phyloP scores from a whole-genome alignment of 2,888 invertebrate species.

The Thysanoteuthis rhombus region DNA sequence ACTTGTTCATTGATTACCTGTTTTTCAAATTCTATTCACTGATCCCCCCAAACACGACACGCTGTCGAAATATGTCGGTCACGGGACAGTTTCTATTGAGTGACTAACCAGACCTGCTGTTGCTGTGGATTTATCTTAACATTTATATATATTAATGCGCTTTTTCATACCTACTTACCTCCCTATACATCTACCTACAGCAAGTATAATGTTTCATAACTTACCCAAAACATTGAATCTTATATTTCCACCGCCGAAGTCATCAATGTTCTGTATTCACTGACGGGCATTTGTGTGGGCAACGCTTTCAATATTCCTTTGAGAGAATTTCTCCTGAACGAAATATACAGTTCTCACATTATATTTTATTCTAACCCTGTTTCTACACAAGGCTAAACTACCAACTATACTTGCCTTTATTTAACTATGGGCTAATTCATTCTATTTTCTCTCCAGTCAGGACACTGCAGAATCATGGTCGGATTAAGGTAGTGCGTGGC shows the following conservation, averaged over 20 bases:
- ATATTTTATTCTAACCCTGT: background rate
- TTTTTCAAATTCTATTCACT: too few relatives aligned
- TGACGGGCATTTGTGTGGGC: background rate
- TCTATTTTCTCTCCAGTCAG: background rate
- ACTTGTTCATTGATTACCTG: too few relatives aligned
- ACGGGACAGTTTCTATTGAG: too few relatives aligned
- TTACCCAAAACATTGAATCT: background rate
- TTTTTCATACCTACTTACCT: background rate
- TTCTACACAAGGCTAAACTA: background rate
- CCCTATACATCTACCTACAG: background rate
- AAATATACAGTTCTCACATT: background rate
- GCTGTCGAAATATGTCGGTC: too few relatives aligned
- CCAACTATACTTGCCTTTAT: too few relatives aligned
- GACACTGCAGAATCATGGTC: background rate
- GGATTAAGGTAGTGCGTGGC: too few relatives aligned
- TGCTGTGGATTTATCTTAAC: too few relatives aligned
- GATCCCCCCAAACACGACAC: too few relatives aligned
- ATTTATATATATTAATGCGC: background rate
- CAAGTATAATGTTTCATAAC: background rate
- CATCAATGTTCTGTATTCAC: too few relatives aligned
- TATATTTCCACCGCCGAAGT: background rate
- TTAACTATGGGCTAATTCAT: too few relatives aligned
- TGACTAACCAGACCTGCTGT: too few relatives aligned
- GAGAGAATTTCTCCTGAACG: background rate
- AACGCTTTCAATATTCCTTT: background rate